phyloP scores from a whole-genome alignment of 35 echinoderm and acorn worm species.

The Lytechinus variegatus region DNA sequence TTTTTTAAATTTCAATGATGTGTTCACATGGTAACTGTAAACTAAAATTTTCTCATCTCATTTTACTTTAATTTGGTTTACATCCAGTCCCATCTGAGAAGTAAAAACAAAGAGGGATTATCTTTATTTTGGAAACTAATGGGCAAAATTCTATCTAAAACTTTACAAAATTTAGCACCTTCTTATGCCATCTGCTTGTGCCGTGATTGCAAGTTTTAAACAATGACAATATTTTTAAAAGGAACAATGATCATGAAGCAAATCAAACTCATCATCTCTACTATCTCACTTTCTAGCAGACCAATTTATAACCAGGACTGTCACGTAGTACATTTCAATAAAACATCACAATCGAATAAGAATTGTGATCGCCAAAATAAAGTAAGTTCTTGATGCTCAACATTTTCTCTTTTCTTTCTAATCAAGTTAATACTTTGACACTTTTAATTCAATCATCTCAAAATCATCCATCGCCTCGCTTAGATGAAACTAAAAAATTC shows the following conservation, averaged over 20 bases:
- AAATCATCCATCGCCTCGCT: not conserved
- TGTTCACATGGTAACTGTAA: no score
- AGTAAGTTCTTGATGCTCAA: not conserved
- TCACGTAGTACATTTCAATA: not conserved
- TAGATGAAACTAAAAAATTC: not conserved
- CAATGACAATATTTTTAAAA: no score
- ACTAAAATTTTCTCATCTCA: no score
- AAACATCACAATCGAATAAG: not conserved
- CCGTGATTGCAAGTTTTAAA: not conserved
- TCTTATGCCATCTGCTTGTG: not conserved
- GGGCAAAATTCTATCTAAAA: not conserved
- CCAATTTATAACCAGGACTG: not conserved
- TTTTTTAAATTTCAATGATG: not conserved
- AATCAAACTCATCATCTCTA: no score
- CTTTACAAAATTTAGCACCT: not conserved
- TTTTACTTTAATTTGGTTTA: no score
- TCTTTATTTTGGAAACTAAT: not conserved
- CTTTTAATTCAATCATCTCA: not conserved
- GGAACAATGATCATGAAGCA: no score
- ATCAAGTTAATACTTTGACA: not conserved
- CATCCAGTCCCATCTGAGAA: no score
- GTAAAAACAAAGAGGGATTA: no score
- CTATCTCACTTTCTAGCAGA: not conserved
- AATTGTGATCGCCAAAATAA: conserved; percentile 11
- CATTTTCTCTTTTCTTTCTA: not conserved